Percentiles rank a stretch among this genome's conserved stretches.
phyloP scores from a whole-genome alignment of 2,113 vertebrate genomes.

The Aegithalos caudatus region DNA sequence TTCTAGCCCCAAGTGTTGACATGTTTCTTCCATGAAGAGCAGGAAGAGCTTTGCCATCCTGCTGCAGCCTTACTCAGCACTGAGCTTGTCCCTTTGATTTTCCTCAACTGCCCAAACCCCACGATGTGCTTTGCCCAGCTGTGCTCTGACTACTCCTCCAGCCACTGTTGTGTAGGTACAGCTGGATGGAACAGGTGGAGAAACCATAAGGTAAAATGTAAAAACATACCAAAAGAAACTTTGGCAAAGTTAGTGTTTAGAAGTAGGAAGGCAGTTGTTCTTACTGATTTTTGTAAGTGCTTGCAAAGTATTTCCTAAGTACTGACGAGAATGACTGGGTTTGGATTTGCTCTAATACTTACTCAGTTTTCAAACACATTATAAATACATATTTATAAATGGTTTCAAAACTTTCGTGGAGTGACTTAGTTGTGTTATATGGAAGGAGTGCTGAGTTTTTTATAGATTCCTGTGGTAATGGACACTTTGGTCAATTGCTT shows the following conservation, averaged over 20 bases:
- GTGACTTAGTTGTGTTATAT: not conserved
- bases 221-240: not conserved
- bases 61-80: not conserved
- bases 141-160: not conserved
- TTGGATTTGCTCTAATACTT: not conserved
- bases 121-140: fast-evolving
- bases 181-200: not conserved
- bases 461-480: not conserved
- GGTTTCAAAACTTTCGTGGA: not conserved
- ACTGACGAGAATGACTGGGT: not conserved
- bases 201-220: not conserved
- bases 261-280: not conserved
- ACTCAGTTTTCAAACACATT: not conserved
- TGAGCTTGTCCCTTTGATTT: not conserved
- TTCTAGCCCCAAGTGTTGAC: not conserved
- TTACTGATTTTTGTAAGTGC: not conserved
- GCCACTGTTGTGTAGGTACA: not conserved
- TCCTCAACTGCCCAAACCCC: not conserved
- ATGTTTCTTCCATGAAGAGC: fast-evolving
- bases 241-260: not conserved
- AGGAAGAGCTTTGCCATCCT: not conserved
- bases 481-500: not conserved
- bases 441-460: not conserved
- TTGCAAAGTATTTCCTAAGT: not conserved
- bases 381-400: not conserved